Base-by-base conservation (phyloP, 2,113 vertebrate species). In the Lepus timidus region DNA sequence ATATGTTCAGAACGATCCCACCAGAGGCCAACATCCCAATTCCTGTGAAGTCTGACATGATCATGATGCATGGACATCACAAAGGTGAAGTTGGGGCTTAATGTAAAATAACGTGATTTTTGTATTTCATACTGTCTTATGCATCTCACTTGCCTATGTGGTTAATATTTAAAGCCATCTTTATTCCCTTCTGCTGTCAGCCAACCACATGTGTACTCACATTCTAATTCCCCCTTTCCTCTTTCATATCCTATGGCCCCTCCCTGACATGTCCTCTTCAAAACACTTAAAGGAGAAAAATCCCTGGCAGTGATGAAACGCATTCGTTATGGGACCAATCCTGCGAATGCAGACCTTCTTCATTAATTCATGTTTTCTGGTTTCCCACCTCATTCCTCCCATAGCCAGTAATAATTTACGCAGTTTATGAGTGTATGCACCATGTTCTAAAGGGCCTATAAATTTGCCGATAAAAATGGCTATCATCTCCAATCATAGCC, bases 21-120 rank as follows among this genome's bases (percentile, higher is more conserved):
- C 94, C 98, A 25, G 99, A 99, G 92, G 99, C 99, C 96, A 99
- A 98, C 93, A 95, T 99, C 82, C 99, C 99, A 90, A 98, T 99
- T 85, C 81, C 98, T 0, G 98, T 99, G 85, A 98, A 97, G 78
- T 96, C 99, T 29, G 99, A 98, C 68, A 97, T 98, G 85, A 96
- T 98, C 93, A 98, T 98, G 98, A 98, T 98, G 93, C 99, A 99
- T 29, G 98, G 98, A 22, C 98, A 99, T 97, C 97, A 98, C 80
- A 93, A 98, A 99, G 99, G 99, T 99, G 98, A 97, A 92, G 92
- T 2, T 22, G 3, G 6, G 65, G 20, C 68, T 55, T 83, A 29
- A 84, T 65, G n/a, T 33, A 73, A 74, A 76, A 33, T 44, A 39
- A 44, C 13, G 3, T 7, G 12, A 6, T 79, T 90, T 44, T 44